These are phyloP conservation scores for Pediacus dermestoides DNA, from an alignment of 2,888 invertebrate genomes.

Conservation along the genomic window DNA sequence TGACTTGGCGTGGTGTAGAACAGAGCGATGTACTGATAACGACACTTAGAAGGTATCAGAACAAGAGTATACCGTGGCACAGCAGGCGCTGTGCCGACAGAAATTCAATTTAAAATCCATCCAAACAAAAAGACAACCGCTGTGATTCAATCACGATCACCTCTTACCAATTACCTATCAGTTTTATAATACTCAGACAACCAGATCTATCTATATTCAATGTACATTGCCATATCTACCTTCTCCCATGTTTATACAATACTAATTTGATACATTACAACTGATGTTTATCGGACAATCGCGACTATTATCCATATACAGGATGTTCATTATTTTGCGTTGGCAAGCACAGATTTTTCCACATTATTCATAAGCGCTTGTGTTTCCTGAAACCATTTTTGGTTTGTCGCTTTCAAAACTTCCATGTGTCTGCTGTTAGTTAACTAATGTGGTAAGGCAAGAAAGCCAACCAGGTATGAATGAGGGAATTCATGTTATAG, in stretches of 20 bases:
- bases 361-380: too few species aligned
- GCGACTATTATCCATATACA: too few species aligned
- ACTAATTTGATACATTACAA: too few species aligned
- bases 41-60: slow-evolving; percentile 41
- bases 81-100: slow-evolving; percentile 35
- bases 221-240: slow-evolving; percentile 2
- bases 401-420: too few species aligned
- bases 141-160: slow-evolving; percentile 46
- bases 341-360: too few species aligned
- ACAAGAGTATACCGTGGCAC: slow-evolving; percentile 36
- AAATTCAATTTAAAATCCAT: slow-evolving; percentile 45
- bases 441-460: too few species aligned
- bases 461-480: too few species aligned
- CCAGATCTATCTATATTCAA: slow-evolving; percentile 7
- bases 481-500: too few species aligned
- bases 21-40: slow-evolving; percentile 32
- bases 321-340: too few species aligned
- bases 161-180: slow-evolving; percentile 44
- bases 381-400: too few species aligned
- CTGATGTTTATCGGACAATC: too few species aligned
- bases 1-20: slow-evolving; percentile 25
- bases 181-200: slow-evolving; percentile 20
- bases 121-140: slow-evolving; percentile 45
- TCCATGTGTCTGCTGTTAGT: too few species aligned
- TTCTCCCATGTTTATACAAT: background rate